Base-by-base conservation (phyloP, 2,113 vertebrate species). In the Psilopogon haemacephalus region DNA sequence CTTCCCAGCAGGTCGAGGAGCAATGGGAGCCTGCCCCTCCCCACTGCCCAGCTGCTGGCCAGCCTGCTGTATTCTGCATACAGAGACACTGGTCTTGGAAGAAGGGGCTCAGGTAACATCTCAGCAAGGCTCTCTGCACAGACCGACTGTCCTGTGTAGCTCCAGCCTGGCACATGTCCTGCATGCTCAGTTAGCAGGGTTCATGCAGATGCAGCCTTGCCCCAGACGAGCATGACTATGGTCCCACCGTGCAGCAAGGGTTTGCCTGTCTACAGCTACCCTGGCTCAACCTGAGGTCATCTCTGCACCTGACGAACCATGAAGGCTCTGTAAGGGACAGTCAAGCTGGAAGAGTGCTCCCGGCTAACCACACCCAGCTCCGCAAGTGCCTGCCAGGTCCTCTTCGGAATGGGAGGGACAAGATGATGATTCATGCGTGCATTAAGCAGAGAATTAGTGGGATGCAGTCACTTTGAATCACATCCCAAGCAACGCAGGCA, bases 141-240 rank as follows among this genome's bases (percentile, higher is more conserved):
- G 46, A 35, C 26, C 12, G 46, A 32, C 60, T 44, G 38, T 27
- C 42, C 26, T 0, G 6, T 5, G 0, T 10, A 46, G 58, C 75
- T 48, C 63, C 79, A 55, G 0, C 13, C 15, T 33, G 67, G 33
- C 23, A 5, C 20, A 30, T 5, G 12, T 5, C 38, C 74, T 21
- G 17, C 64, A 12, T 0, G 0, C 9, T 35, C 76, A 46, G 55
- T 35, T 15, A 28, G 38, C 4, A 3, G 17, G 35, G 32, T 16
- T 37, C 19, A 8, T 0, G 2, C 44, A 60, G 48, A 32, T 5
- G 30, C 3, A 8, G 12, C 32, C 32, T 11, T 59, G 2, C 5
- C 17, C 55, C 2, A 1, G 37, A 27, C 16, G 40, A 54, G 65
- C 0, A 0, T 3, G 15, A 11, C 62, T 58, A 44, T 1, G 8